Conservation (phyloP, 2,113 vertebrate species). For the Cricetomys ansorgei region DNA sequence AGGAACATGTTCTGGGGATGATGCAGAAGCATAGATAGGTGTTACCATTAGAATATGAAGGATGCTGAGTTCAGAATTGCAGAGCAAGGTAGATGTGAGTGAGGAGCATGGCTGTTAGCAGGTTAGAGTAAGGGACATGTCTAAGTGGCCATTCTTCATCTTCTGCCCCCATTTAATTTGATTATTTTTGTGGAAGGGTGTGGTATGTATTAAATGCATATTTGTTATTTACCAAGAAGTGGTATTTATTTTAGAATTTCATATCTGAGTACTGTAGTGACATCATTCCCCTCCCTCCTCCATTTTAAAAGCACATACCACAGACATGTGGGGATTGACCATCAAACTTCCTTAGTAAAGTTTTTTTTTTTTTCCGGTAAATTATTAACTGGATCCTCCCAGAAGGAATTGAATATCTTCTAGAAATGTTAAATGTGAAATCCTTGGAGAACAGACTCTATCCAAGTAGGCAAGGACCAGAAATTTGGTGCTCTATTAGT, state of each 20-base stretch:
- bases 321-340: background rate
- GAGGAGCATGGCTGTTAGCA: background rate
- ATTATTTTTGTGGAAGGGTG: background rate
- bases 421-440: slow-evolving; percentile 23
- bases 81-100: background rate
- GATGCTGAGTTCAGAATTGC: background rate
- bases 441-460: background rate
- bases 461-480: background rate
- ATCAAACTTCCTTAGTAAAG: background rate
- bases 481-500: background rate
- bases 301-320: background rate
- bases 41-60: background rate
- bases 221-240: background rate
- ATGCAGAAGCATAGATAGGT: background rate
- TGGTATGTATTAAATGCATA: background rate
- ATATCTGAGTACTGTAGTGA: background rate
- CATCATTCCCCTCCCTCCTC: background rate
- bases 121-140: background rate
- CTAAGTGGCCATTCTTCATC: background rate
- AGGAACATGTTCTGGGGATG: background rate
- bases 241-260: background rate
- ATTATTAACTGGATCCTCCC: background rate
- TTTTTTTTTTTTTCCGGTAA: background rate
- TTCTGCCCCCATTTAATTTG: background rate
- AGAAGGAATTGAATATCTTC: slow-evolving; percentile 24